A percentile compares a stretch with the other conserved stretches of the same genome.
These are phyloP conservation scores for Dissostichus mawsoni DNA, from an alignment of 2,113 vertebrate species.

Conservation along the genomic window DNA sequence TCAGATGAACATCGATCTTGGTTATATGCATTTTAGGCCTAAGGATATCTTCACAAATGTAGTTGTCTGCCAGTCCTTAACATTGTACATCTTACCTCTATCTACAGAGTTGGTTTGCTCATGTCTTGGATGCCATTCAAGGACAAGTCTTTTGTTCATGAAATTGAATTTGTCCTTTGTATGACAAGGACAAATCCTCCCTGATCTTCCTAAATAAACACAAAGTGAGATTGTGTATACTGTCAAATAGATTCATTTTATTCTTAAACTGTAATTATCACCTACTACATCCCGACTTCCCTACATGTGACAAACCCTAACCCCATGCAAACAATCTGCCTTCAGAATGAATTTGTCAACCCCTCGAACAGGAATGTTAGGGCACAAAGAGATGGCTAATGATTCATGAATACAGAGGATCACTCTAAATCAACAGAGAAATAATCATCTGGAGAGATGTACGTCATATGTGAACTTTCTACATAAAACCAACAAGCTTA, in stretches of 20 bases:
- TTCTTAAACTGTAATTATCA: conserved; percentile 17
- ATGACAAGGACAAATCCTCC: conserved; percentile 8
- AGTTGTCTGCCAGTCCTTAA: conserved; percentile 11
- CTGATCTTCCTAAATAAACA: conserved; percentile 3
- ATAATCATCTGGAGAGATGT: conserved; percentile 19
- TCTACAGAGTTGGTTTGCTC: conserved; percentile 33
- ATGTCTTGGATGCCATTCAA: conserved; percentile 25
- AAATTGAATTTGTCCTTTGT: conserved; percentile 31
- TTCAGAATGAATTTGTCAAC: conserved; percentile 7
- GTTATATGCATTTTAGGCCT: conserved; percentile 4
- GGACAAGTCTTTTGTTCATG: background rate
- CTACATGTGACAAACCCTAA: too few species aligned
- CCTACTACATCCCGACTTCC: background rate
- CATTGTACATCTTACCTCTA: conserved; percentile 26
- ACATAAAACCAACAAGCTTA: conserved; percentile 21
- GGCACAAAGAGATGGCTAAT: conserved; percentile 15
- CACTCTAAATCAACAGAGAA: conserved; percentile 30
- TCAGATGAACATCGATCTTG: conserved; percentile 2
- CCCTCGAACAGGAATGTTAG: conserved; percentile 14
- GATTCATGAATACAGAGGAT: conserved; percentile 16
- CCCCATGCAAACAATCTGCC: background rate
- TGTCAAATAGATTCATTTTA: background rate
- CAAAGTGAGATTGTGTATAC: background rate
- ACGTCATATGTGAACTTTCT: conserved; percentile 19
- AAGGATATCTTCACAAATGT: conserved; percentile 16